Evolutionary conservation across 2,888 invertebrate genomes (phyloP).

Genomic region (Oxyscelio sp.): DNA sequence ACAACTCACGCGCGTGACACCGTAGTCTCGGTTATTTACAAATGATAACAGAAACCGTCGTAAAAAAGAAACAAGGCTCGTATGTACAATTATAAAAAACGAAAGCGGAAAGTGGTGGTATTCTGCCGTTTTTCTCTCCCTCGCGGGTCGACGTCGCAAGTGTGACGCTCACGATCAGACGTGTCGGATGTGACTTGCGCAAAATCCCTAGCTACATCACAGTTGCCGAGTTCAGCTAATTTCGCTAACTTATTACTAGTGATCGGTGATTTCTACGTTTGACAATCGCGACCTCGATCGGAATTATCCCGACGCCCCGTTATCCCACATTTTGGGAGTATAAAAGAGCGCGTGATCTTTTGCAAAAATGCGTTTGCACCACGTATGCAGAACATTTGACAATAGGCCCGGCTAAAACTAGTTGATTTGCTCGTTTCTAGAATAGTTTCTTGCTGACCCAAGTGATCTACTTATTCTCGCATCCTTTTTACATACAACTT

Average conservation of each 20-base stretch:
- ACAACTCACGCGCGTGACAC: constrained; percentile 4
- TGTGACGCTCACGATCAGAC: constrained; percentile 54
- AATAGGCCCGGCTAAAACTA: too few species aligned
- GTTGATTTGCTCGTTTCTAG: too few species aligned
- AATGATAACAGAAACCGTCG: constrained; percentile 59
- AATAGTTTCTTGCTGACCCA: neutral
- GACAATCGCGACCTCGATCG: constrained; percentile 30
- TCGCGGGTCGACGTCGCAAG: too few species aligned
- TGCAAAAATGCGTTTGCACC: too few species aligned
- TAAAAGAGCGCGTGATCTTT: constrained; percentile 40
- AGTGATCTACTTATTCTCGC: neutral
- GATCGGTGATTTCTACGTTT: constrained; percentile 52
- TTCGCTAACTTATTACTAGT: constrained; percentile 71
- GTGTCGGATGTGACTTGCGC: constrained; percentile 69
- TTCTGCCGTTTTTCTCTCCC: constrained; percentile 29
- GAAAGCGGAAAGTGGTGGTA: neutral
- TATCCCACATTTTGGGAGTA: constrained; percentile 23
- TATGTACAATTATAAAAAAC: constrained; percentile 52
- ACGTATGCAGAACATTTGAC: too few species aligned
- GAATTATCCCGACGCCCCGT: constrained; percentile 18
- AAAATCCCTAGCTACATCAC: constrained; percentile 85
- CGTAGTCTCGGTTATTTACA: constrained; percentile 55
- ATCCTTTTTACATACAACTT: neutral
- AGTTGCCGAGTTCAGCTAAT: constrained; percentile 85
- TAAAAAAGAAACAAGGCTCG: constrained; percentile 34